Conservation (phyloP, 2,888 invertebrate species). For the Polia nebulosa region DNA sequence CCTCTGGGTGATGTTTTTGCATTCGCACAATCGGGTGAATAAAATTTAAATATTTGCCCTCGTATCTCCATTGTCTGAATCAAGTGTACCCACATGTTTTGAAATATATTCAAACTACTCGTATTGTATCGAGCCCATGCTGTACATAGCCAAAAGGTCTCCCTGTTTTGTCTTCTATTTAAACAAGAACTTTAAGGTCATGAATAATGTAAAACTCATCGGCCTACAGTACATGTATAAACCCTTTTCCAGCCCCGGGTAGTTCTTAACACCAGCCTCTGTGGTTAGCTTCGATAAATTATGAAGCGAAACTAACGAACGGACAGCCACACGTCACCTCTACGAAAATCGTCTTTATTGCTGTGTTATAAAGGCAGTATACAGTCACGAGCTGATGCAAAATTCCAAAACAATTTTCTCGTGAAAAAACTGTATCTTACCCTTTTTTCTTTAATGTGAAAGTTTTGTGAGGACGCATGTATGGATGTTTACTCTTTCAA, state of each 20-base stretch:
- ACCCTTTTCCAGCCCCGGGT: conserved; percentile 34
- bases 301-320: conserved; percentile 19
- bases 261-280: conserved; percentile 17
- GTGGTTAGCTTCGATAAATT: conserved; percentile 44
- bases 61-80: neutral
- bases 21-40: too few relatives aligned
- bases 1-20: too few relatives aligned
- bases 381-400: too few relatives aligned
- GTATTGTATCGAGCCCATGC: neutral
- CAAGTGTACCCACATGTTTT: neutral
- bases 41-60: neutral
- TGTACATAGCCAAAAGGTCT: conserved; percentile 6
- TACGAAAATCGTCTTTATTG: neutral
- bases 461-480: too few relatives aligned
- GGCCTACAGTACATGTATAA: neutral
- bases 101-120: conserved; percentile 8
- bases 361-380: neutral
- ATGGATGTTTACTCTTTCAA: too few relatives aligned
- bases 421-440: too few relatives aligned
- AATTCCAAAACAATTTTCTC: neutral
- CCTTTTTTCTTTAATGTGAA: too few relatives aligned
- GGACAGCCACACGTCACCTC: neutral
- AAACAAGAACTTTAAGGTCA: conserved; percentile 30
- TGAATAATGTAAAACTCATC: conserved; percentile 52
- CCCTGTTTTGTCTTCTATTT: conserved; percentile 3